Evolutionary conservation across 1,140 invertebrate species (phyloP), one percentile per base, ranked within the genome.

Genomic region (Leguminivora glycinivorella): DNA sequence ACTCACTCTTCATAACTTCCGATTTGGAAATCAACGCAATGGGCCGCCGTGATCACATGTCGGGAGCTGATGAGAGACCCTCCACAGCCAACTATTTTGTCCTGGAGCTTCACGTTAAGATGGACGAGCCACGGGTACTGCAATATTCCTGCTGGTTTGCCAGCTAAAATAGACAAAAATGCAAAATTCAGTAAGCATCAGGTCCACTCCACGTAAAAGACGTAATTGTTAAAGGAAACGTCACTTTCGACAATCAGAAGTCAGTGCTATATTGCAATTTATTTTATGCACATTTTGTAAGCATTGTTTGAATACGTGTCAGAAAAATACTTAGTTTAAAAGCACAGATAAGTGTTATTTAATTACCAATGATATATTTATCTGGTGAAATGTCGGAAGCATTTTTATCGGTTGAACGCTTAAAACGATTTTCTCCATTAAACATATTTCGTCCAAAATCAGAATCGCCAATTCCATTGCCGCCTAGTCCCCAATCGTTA

Each of bases 101-200:
- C 58, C 14, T 29, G 25, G 14, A 60, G 17, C 14, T 60, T 60
- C 1, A 60, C 26, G 12, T 12, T 60, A 26, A 60, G 25, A n/a
- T 60, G 58, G 14, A 60, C 58, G 7, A 60, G 58, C 58, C 58
- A 60, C 5, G 58, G 58, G n/a, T 60, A 60, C 26, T 60, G 58
- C 2, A 4, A 3, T n/a, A 60, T 2, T 4, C 58, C 58, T 19
- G 58, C 58, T n/a, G 25, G 25, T 29, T 60, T 60, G 0, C 58
- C 58, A n/a, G 58, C 58, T 60, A 29, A 29, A 60, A 60, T 3
- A 25, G 3, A 56, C 4, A 26, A 58, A 14, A 26, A n/a, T n/a
- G n/a, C n/a, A n/a, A n/a, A 43, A 43, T 17, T 10, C 9, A 40
- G 38, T 40, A 40, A 14, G 31, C 31, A 34, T 9, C 7, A 34